Percentiles rank a stretch among this genome's conserved stretches.
phyloP scores from a whole-genome alignment of 2,797 vertebrate genomes.

The Manis pentadactyla region DNA sequence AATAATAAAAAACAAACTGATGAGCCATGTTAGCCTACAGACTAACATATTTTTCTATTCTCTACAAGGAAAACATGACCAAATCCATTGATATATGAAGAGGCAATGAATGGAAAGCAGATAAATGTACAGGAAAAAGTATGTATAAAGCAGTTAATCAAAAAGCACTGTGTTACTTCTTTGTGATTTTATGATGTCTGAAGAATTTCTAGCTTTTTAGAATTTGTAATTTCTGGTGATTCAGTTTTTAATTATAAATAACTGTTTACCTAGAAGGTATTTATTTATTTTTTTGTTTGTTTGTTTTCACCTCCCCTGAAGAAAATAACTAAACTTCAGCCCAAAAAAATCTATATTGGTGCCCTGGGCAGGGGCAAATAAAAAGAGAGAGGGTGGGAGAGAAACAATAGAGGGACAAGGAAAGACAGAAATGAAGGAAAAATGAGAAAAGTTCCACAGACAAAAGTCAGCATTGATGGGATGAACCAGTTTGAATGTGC shows the following conservation, averaged over 20 bases:
- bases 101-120: not conserved
- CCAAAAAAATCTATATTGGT: not conserved
- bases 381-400: not conserved
- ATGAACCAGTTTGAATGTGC: not conserved
- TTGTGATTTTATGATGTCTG: not conserved
- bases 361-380: conserved; percentile 5
- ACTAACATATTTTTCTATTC: not conserved
- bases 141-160: not conserved
- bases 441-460: not conserved
- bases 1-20: conserved; percentile 44
- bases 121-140: not conserved
- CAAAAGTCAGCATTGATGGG: not conserved
- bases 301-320: too few species aligned
- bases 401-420: not conserved
- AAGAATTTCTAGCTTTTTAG: not conserved
- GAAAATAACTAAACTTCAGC: not conserved
- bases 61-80: not conserved
- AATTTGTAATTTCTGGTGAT: not conserved
- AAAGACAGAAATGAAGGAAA: not conserved
- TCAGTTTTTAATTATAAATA: not conserved
- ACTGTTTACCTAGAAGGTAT: not conserved
- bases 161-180: not conserved
- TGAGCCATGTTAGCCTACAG: not conserved
- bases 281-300: not conserved
- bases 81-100: not conserved